phyloP scores from a whole-genome alignment of 35 echinoderm and acorn worm species.

The Heliocidaris erythrogramma region DNA sequence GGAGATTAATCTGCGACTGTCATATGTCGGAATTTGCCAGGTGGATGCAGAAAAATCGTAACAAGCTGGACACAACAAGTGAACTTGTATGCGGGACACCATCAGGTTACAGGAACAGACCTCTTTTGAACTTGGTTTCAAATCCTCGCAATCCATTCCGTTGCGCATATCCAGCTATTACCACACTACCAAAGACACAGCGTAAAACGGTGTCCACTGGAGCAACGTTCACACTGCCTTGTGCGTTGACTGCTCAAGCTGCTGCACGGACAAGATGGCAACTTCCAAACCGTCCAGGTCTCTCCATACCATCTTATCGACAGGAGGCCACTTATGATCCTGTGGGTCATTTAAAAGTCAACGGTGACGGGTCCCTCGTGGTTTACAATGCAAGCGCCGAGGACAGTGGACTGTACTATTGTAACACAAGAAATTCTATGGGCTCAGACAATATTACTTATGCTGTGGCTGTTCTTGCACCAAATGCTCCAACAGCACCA shows the following conservation, averaged over 20 bases:
- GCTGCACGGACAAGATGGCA: conserved; percentile 65
- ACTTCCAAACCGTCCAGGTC: conserved; percentile 13
- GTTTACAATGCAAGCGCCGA: conserved; percentile 44
- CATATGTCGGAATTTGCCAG: conserved; percentile 63
- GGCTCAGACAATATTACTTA: conserved; percentile 53
- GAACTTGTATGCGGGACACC: conserved; percentile 66
- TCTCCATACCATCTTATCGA: conserved; percentile 39
- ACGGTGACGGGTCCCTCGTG: conserved; percentile 48
- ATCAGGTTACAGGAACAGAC: conserved; percentile 12
- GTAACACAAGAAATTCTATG: conserved; percentile 55
- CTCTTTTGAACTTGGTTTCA: conserved; percentile 38
- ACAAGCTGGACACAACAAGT: conserved; percentile 59
- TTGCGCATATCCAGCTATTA: conserved; percentile 61
- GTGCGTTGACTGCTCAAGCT: conserved; percentile 49
- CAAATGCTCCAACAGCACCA: conserved; percentile 46
- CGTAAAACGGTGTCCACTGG: conserved; percentile 49
- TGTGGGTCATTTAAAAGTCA: conserved; percentile 22
- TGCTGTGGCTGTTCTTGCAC: conserved; percentile 32
- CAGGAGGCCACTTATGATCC: conserved; percentile 42
- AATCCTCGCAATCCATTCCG: conserved; percentile 54
- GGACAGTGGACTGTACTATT: conserved; percentile 54
- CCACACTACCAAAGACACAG: conserved; percentile 56
- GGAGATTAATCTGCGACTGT: conserved; percentile 81
- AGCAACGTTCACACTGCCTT: conserved; percentile 54
- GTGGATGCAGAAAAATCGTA: conserved; percentile 59